Conservation (phyloP, 2,797 vertebrate species). For the Morus bassanus region DNA sequence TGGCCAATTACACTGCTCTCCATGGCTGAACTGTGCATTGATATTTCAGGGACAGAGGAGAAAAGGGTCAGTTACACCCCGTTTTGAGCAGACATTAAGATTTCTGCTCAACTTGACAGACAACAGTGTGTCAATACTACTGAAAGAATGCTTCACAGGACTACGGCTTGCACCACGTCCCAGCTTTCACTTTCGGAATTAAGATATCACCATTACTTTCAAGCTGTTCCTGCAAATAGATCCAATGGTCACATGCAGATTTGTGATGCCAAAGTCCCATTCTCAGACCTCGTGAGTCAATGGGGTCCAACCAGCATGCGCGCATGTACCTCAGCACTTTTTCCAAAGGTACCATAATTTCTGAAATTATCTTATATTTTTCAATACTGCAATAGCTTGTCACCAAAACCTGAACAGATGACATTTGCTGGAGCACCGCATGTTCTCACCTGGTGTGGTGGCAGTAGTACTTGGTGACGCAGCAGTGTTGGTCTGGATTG, state of each 20-base stretch:
- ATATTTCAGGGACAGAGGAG: not conserved
- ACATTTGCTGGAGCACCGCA: not conserved
- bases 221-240: not conserved
- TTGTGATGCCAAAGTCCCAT: not conserved
- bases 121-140: not conserved
- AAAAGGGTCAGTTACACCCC: not conserved
- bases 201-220: not conserved
- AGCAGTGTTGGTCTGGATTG: not conserved
- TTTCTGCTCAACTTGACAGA: not conserved
- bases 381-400: not conserved
- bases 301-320: rapidly evolving
- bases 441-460: constrained; percentile 70
- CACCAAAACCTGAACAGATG: not conserved
- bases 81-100: not conserved
- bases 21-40: not conserved
- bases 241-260: not conserved
- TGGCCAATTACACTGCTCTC: not conserved
- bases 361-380: not conserved
- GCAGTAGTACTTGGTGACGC: constrained; percentile 59
- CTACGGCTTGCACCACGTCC: not conserved
- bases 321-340: rapidly evolving
- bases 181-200: not conserved
- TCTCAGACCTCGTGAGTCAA: not conserved
- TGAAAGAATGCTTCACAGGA: not conserved
- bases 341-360: not conserved